Evolutionary conservation across 2,888 invertebrate species (phyloP), one percentile per base, ranked within the genome.

Genomic region (Drosophila paramelanica): DNA sequence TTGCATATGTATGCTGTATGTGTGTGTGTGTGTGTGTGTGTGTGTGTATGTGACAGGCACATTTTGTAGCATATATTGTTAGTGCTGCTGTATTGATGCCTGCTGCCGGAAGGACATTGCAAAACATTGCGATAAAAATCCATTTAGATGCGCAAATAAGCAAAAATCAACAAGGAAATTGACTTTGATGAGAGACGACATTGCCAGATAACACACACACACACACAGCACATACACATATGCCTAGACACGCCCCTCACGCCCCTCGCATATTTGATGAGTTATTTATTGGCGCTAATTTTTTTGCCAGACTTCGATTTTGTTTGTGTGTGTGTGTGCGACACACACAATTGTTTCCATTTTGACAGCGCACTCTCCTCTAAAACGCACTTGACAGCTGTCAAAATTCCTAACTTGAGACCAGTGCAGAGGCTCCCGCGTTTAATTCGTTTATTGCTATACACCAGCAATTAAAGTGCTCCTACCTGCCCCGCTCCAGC

Each of bases 111-210:
- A 83, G 81, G 69, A 79, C 88, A 88, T 80, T 83, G 87, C 81
- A 87, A 89, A 84, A 79, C 89, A 87, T 87, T 87, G 88, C 89
- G 88, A 87, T 87, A 87, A 85, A 85, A 85, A 89, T 85, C 82
- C 88, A 89, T 89, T 84, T 89, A 87, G 89, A 85, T 82, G 85
- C 74, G 82, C 88, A 85, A 89, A 85, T 85, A 85, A 81, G 82
- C 88, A 87, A 89, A 89, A 85, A 89, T 89, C 89, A 89, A 85
- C 88, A 89, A 71, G 77, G 60, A 89, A 89, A 85, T 85, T 89
- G 89, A 85, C 88, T 85, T 89, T 79, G 82, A 89, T 79, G 86
- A 82, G 77, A 65, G 53, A 56, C 56, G 71, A 61, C 68, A 67
- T 45, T 39, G 39, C 52, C 73, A 67, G 56, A 57, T 58, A 13